Percentiles rank a stretch among this genome's conserved stretches.
These are phyloP conservation scores for Monodelphis domestica DNA, from an alignment of 2,797 vertebrate species.

Conservation along the genomic window DNA sequence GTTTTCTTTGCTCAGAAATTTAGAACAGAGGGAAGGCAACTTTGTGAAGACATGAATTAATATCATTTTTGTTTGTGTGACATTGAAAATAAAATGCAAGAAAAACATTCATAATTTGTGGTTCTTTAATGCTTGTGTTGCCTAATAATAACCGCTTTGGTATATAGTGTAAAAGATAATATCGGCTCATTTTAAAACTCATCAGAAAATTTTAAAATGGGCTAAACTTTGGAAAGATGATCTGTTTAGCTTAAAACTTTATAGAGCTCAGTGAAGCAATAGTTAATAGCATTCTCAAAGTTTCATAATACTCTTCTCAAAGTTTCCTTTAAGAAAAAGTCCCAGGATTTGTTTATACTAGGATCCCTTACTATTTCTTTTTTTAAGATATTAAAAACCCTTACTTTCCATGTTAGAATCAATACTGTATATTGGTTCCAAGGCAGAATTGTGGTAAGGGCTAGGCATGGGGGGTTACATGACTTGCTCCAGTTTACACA, in stretches of 20 bases:
- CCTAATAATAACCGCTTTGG: not conserved
- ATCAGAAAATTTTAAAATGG: not conserved
- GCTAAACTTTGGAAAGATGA: not conserved
- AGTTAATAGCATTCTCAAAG: not conserved
- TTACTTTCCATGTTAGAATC: too few relatives aligned
- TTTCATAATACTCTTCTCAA: too few relatives aligned
- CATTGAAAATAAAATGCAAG: not conserved
- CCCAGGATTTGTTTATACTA: not conserved
- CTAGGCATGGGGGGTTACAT: too few relatives aligned
- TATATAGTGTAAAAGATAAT: not conserved
- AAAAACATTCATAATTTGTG: not conserved
- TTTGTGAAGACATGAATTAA: not conserved
- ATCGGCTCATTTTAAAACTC: not conserved
- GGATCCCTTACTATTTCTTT: not conserved
- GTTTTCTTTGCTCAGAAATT: slow-evolving; percentile 28
- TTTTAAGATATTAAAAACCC: slow-evolving; percentile 20
- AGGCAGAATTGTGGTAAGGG: slow-evolving; percentile 16
- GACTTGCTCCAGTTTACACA: too few relatives aligned
- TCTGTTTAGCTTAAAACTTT: not conserved
- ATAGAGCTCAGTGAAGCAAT: not conserved
- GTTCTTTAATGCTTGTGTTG: not conserved
- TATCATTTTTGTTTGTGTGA: not conserved
- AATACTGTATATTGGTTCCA: too few relatives aligned
- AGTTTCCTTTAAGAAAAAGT: not conserved
- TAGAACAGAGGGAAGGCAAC: not conserved